Evolutionary conservation across 2,113 vertebrate species (phyloP).

Genomic region (Pyrgilauda ruficollis): DNA sequence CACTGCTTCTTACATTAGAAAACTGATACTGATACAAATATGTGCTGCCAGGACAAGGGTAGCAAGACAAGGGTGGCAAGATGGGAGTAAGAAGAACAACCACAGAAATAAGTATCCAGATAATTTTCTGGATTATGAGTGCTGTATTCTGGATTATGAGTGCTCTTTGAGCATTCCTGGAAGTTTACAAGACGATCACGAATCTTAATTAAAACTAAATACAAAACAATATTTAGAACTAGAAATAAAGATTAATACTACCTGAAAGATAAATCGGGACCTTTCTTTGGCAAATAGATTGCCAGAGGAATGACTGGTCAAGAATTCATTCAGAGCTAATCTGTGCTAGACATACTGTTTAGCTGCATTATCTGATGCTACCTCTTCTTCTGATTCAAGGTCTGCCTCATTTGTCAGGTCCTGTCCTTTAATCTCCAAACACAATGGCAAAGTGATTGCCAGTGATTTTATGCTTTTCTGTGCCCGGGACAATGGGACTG

Average conservation of each 20-base stretch:
- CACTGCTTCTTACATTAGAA: background rate
- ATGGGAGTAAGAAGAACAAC: background rate
- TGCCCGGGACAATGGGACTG: background rate
- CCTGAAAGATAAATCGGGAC: background rate
- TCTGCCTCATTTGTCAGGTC: background rate
- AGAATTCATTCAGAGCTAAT: background rate
- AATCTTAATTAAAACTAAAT: background rate
- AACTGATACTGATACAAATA: background rate
- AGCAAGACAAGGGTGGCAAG: background rate
- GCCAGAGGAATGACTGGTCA: background rate
- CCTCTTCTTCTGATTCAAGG: background rate
- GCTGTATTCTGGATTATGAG: background rate
- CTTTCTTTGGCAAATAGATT: background rate
- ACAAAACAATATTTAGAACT: background rate
- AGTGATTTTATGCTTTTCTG: background rate
- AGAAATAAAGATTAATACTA: background rate
- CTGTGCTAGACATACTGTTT: background rate
- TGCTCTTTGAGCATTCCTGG: background rate
- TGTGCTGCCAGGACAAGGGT: background rate
- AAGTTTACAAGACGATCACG: background rate
- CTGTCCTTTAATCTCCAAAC: background rate
- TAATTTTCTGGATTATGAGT: background rate
- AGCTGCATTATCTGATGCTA: background rate
- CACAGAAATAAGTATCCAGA: background rate
- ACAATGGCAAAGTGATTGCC: conserved; percentile 17